phyloP scores from a whole-genome alignment of 2,888 invertebrate genomes.

The Strigamia transsilvanica region DNA sequence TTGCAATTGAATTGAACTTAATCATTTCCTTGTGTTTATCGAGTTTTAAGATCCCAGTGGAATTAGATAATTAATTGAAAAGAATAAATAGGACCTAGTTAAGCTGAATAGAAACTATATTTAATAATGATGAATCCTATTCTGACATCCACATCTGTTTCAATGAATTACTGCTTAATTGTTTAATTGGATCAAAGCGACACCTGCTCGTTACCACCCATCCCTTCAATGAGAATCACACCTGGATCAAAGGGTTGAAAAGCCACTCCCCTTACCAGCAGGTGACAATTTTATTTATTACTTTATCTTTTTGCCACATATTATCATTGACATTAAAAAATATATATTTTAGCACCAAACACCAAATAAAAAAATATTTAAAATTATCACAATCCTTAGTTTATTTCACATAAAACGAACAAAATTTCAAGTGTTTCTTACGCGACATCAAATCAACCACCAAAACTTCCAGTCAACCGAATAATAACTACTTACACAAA shows the following conservation, averaged over 20 bases:
- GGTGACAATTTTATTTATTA: conserved; percentile 4
- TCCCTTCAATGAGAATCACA: neutral
- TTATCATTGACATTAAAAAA: too few relatives aligned
- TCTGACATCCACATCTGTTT: neutral
- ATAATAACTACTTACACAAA: conserved; percentile 11
- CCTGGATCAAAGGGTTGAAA: conserved; percentile 9
- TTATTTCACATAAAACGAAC: neutral
- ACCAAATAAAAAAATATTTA: too few relatives aligned
- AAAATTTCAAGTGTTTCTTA: neutral
- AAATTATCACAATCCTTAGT: too few relatives aligned
- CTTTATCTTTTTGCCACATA: neutral
- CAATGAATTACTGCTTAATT: conserved; percentile 22
- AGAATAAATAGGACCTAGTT: neutral
- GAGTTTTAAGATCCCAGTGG: conserved; percentile 7
- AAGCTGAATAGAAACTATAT: neutral
- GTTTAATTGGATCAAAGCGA: conserved; percentile 7
- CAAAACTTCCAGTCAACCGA: neutral
- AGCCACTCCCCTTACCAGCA: neutral
- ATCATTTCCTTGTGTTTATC: conserved; percentile 11
- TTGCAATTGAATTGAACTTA: neutral
- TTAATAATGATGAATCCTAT: neutral
- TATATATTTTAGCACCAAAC: too few relatives aligned
- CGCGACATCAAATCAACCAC: too few relatives aligned
- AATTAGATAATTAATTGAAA: conserved; percentile 13
- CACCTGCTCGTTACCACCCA: conserved; percentile 27